Evolutionary conservation across 2,113 vertebrate genomes (phyloP), one percentile per base, ranked within the genome.

Genomic region (Neogale vison): DNA sequence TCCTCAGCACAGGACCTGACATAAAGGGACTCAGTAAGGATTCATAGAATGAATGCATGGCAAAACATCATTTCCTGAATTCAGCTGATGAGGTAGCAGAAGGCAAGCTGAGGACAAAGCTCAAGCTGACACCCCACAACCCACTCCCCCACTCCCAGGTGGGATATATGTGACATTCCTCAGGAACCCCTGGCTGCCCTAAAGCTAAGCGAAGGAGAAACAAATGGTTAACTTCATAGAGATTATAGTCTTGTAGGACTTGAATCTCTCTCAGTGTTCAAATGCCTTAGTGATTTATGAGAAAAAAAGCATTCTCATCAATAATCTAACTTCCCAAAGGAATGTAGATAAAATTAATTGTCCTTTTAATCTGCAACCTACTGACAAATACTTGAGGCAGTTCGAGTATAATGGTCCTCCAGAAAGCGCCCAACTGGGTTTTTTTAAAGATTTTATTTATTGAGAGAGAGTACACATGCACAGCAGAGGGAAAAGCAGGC

Each of bases 391-490:
- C 67, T 69, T 18, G 17, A 36, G 34, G 67, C 67, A 36, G 67
- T 4, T 17, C 0, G 4, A 69, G 67, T 69, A n/a, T 69, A 69
- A 36, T 21, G 34, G n/a, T 69, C 18, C 18, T 36, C 34, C 67
- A 69, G 67, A n/a, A 69, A n/a, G 67, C 18, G 20, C 17, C 29
- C 67, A 69, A 10, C 17, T n/a, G 17, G 31, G 15, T 34, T 34
- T 34, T 63, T 63, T 31, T 29, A 13, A 13, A 63, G 61, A 63
- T 63, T 63, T 29, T 63, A 7, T 65, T 65, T 63, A 31, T 67
- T 67, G 63, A 34, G 63, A 67, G 63, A 63, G 61, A 29, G 61
- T 1, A 5, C 26, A 14, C 0, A 2, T 0, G 0, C 12, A 63
- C 26, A 63, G 61, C 61, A 29, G 12, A 63, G 26, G 26, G 61